Percentiles rank a stretch among this genome's conserved stretches.
phyloP scores from a whole-genome alignment of 2,888 invertebrate genomes.

The Cylloceria caligata region DNA sequence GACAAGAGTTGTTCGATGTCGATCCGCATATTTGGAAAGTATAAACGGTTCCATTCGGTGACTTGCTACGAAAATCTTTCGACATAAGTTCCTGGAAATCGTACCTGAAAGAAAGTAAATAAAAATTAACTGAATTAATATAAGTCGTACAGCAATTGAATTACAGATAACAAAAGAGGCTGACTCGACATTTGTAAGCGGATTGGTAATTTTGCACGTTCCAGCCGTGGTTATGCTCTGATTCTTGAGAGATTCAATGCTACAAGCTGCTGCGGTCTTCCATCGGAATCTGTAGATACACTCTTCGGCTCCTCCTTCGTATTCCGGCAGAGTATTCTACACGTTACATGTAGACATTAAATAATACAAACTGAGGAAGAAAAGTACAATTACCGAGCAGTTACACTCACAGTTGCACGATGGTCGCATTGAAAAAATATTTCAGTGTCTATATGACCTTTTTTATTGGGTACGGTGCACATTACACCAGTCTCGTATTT shows the following conservation, averaged over 20 bases:
- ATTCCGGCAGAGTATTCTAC: conserved; percentile 76
- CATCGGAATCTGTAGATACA: conserved; percentile 78
- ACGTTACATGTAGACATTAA: conserved; percentile 30
- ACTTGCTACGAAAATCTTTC: conserved; percentile 64
- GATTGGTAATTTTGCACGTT: conserved; percentile 76
- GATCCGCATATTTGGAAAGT: conserved; percentile 76
- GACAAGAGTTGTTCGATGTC: conserved; percentile 68
- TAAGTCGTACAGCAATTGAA: not conserved
- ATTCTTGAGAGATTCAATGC: conserved; percentile 73
- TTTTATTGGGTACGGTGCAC: conserved; percentile 60
- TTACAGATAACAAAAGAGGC: conserved; percentile 15
- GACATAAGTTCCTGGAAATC: conserved; percentile 76
- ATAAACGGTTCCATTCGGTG: conserved; percentile 68
- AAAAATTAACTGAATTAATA: not conserved
- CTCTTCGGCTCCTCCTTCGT: conserved; percentile 70
- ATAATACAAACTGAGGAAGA: not conserved
- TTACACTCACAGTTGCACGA: conserved; percentile 72
- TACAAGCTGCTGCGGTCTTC: conserved; percentile 78
- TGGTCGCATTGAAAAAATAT: conserved; percentile 79
- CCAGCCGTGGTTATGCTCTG: conserved; percentile 71
- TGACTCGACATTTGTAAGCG: conserved; percentile 74
- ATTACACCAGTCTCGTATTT: conserved; percentile 73
- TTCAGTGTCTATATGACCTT: conserved; percentile 70
- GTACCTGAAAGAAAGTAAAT: conserved; percentile 70
- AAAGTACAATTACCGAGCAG: not conserved